Evolutionary conservation across 2,113 vertebrate genomes (phyloP).

Genomic region (Ciconia maguari): DNA sequence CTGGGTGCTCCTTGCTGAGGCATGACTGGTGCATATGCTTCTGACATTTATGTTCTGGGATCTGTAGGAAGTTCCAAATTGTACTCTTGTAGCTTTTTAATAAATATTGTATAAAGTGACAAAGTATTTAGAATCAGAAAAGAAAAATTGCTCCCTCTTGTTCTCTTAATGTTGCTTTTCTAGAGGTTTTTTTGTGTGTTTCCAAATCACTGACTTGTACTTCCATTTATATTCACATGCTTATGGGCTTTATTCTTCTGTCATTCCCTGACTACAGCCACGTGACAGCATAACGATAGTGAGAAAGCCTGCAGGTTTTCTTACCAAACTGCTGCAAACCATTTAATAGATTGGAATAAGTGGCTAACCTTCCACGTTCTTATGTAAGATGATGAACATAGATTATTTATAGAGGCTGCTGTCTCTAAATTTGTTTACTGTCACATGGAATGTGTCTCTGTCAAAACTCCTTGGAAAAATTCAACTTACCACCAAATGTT

Average conservation of each 20-base stretch:
- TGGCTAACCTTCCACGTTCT: conserved; percentile 42
- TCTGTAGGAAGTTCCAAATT: neutral
- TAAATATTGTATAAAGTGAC: neutral
- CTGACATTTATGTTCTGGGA: neutral
- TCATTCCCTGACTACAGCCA: neutral
- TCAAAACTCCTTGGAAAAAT: conserved; percentile 30
- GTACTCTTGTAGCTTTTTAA: neutral
- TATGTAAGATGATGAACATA: conserved; percentile 50
- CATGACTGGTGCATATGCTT: neutral
- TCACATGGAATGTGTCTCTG: conserved; percentile 39
- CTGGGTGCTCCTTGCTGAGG: neutral
- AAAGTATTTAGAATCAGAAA: neutral
- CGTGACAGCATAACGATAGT: neutral
- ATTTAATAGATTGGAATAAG: conserved; percentile 44
- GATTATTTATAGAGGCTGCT: conserved; percentile 46
- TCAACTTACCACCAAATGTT: neutral
- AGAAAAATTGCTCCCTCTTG: neutral
- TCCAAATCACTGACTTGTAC: conserved; percentile 21
- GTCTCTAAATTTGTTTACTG: conserved; percentile 41
- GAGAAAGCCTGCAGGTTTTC: conserved; percentile 53
- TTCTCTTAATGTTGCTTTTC: neutral
- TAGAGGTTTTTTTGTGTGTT: neutral
- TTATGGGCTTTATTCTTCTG: conserved; percentile 27
- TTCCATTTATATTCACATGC: conserved; percentile 30
- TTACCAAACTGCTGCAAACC: conserved; percentile 46